phyloP scores from a whole-genome alignment of 2,113 vertebrate species.

The Notiomystis cincta region DNA sequence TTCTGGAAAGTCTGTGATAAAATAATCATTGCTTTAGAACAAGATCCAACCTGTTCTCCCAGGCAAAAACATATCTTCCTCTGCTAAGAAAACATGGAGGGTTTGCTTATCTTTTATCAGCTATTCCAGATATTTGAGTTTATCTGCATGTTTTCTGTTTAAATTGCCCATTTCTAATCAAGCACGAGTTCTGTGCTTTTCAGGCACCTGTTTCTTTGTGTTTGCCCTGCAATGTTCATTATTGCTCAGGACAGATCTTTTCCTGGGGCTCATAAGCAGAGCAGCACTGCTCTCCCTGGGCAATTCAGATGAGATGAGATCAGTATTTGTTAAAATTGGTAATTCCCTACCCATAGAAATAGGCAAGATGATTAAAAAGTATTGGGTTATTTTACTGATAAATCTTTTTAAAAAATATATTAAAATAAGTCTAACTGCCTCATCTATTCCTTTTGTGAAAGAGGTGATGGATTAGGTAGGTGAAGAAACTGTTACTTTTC shows the following conservation, averaged over 20 bases:
- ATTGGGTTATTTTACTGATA: not conserved
- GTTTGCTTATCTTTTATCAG: slow-evolving; percentile 17
- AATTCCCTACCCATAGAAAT: not conserved
- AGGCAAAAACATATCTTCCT: not conserved
- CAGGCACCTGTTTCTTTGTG: not conserved
- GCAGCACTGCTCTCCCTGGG: not conserved
- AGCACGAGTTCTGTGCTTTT: not conserved
- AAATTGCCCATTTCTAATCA: slow-evolving; percentile 19
- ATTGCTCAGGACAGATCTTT: slow-evolving; percentile 6
- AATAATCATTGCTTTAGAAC: not conserved
- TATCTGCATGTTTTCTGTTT: slow-evolving; percentile 49
- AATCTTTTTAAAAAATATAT: not conserved
- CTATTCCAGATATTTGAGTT: not conserved
- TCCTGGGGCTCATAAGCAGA: slow-evolving; percentile 42
- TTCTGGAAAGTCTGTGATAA: not conserved
- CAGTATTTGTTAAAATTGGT: slow-evolving; percentile 42
- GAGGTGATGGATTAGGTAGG: not conserved
- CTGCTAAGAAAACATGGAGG: not conserved
- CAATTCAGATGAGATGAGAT: slow-evolving; percentile 25
- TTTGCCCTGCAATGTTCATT: slow-evolving; percentile 11
- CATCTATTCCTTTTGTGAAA: not conserved
- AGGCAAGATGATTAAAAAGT: not conserved
- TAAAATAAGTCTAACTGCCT: not conserved
- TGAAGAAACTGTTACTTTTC: not conserved
- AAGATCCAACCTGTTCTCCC: not conserved